A percentile compares a stretch with the other conserved stretches of the same genome.
phyloP scores from a whole-genome alignment of 2,113 vertebrate species.

The Notothenia coriiceps region DNA sequence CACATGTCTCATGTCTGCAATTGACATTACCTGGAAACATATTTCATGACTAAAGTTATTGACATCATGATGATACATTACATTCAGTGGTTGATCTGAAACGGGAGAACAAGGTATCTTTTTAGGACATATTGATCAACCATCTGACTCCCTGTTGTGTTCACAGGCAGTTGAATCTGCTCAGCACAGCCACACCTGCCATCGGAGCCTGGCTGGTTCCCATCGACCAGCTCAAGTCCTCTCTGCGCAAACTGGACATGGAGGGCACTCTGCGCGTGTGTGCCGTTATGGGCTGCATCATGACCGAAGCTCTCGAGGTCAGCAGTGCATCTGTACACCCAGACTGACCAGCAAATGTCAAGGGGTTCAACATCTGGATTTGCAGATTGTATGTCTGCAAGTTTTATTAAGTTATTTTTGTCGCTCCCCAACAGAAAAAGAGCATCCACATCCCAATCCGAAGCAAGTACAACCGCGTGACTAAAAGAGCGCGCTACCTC shows the following conservation, averaged over 20 bases:
- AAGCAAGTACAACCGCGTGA: constrained; percentile 97
- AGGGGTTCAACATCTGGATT: neutral
- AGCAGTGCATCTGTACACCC: neutral
- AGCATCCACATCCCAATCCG: constrained; percentile 95
- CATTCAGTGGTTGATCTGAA: neutral
- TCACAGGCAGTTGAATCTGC: constrained; percentile 93
- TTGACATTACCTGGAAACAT: neutral
- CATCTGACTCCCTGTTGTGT: constrained; percentile 7
- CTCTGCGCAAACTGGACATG: constrained; percentile 93
- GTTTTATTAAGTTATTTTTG: neutral
- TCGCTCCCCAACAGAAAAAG: constrained; percentile 89
- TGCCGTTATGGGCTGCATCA: constrained; percentile 98
- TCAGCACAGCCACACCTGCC: constrained; percentile 97
- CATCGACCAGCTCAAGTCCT: constrained; percentile 97
- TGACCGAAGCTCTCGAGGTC: constrained; percentile 98
- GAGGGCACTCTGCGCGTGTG: constrained; percentile 93
- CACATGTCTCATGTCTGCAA: neutral
- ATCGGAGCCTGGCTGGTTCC: constrained; percentile 97
- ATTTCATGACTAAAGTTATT: neutral
- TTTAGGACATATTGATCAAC: neutral
- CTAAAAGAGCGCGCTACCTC: constrained; percentile 93
- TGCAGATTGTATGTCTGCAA: neutral
- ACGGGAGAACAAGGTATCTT: neutral
- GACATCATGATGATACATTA: neutral
- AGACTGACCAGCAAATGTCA: neutral